Conservation (phyloP, 2,888 invertebrate species). For the Danaus chrysippus region DNA sequence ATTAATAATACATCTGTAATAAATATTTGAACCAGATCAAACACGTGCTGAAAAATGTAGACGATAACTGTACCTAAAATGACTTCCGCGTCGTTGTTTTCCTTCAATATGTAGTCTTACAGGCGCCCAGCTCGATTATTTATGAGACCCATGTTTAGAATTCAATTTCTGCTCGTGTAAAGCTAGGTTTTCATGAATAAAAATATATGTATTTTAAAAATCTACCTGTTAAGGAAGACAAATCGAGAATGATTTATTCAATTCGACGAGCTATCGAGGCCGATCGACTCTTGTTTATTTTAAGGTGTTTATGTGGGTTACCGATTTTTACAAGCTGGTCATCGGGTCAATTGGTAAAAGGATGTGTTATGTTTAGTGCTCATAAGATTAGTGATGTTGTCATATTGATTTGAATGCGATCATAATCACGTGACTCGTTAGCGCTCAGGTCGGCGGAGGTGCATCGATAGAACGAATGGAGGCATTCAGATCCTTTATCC, state of each 20-base stretch:
- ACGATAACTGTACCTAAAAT: conserved; percentile 33
- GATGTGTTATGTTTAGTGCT: conserved; percentile 44
- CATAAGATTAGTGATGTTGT: conserved; percentile 45
- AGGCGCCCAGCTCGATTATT: conserved; percentile 55
- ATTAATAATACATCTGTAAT: neutral
- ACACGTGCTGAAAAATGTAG: conserved; percentile 26
- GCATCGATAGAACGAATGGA: conserved; percentile 65
- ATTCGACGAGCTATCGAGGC: conserved; percentile 58
- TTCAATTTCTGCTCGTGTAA: conserved; percentile 74
- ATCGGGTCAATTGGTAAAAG: conserved; percentile 46
- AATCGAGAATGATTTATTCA: conserved; percentile 69
- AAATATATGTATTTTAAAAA: conserved; percentile 68
- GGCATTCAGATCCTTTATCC: conserved; percentile 69
- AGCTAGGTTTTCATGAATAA: conserved; percentile 72
- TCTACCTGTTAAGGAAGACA: conserved; percentile 70
- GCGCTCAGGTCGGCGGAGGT: conserved; percentile 63
- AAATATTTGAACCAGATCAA: conserved; percentile 13
- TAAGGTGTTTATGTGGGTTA: conserved; percentile 56
- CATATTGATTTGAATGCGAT: conserved; percentile 64
- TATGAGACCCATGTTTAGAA: conserved; percentile 67
- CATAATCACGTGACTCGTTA: conserved; percentile 71
- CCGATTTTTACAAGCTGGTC: conserved; percentile 48
- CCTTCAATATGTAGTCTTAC: conserved; percentile 35
- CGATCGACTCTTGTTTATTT: conserved; percentile 56
- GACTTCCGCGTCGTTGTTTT: conserved; percentile 42